Evolutionary conservation across 2,888 invertebrate species (phyloP).

Genomic region (Nephrotoma flavescens): DNA sequence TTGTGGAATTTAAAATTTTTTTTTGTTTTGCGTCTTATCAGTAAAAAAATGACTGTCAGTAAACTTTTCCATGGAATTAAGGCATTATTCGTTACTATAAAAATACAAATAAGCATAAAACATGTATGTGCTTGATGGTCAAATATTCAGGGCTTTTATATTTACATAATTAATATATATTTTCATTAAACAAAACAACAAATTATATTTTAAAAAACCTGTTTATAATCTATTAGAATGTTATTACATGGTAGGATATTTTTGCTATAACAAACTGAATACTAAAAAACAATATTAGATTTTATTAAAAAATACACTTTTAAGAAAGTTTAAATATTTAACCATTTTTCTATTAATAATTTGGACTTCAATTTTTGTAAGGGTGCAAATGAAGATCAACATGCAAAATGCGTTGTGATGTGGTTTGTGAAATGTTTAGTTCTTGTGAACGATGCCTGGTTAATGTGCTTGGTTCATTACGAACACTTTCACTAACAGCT

Average conservation of each 20-base stretch:
- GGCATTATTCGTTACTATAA: background rate
- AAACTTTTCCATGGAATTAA: too few species aligned
- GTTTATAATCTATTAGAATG: background rate
- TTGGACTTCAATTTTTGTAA: background rate
- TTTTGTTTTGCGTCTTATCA: too few species aligned
- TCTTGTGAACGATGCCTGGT: too few species aligned
- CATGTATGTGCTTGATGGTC: background rate
- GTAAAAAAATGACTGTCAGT: too few species aligned
- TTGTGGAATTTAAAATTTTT: too few species aligned
- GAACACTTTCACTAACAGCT: too few species aligned
- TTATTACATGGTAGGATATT: background rate
- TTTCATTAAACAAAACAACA: background rate
- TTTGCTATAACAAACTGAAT: background rate
- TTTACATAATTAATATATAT: background rate
- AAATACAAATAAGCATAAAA: background rate
- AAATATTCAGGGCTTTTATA: background rate
- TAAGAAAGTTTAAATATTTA: too few species aligned
- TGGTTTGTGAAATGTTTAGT: too few species aligned
- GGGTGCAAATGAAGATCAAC: too few species aligned
- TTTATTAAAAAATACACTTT: background rate
- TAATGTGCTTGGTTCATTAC: too few species aligned
- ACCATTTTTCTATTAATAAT: background rate
- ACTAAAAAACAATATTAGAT: background rate
- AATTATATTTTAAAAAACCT: background rate
- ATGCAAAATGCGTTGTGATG: too few species aligned